Evolutionary conservation across 2,888 invertebrate species (phyloP), one percentile per base, ranked within the genome.

Genomic region (Dynastes grantii): DNA sequence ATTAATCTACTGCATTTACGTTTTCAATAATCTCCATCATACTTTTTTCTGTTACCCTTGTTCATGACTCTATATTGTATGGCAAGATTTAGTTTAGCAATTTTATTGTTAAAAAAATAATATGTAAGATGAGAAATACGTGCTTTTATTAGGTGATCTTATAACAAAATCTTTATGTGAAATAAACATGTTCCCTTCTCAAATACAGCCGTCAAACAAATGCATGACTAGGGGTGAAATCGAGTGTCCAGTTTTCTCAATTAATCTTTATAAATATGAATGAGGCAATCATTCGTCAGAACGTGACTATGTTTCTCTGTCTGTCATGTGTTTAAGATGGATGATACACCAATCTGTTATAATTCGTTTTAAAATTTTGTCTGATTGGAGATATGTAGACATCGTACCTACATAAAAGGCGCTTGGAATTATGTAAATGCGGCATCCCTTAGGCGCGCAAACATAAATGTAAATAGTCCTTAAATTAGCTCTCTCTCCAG

Each of bases 231-330:
- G 32, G 32, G 5, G 32, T 37, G 32, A 37, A 37, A 55, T 55
- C 55, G 13, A n/a, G n/a, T 55, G 55, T n/a, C 13, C 22, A 55
- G 55, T 55, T 22, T 55, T n/a, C n/a, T 64, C 73, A 78, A 78
- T 78, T 78, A 73, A 78, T 78, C 78, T 73, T 78, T 64, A 64
- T 78, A 73, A 78, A 78, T 75, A 75, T 78, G 78, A 64, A 73
- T 63, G 73, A 78, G 63, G 78, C 37, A 61, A 67, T 67, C 53
- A 37, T 49, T 71, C 58, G 55, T 45, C 63, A 27, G 29, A 61
- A 77, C 51, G 40, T 73, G 78, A 73, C 49, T 73, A n/a, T 78
- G 73, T 78, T 73, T 75, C 78, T 78, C 45, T 45, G 45, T 45
- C 45, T 63, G 78, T 78, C 78, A 73, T 78, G 32, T 64, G 49